Evolutionary conservation across 2,797 vertebrate species (phyloP).

Genomic region (Ctenosaura bakeri): DNA sequence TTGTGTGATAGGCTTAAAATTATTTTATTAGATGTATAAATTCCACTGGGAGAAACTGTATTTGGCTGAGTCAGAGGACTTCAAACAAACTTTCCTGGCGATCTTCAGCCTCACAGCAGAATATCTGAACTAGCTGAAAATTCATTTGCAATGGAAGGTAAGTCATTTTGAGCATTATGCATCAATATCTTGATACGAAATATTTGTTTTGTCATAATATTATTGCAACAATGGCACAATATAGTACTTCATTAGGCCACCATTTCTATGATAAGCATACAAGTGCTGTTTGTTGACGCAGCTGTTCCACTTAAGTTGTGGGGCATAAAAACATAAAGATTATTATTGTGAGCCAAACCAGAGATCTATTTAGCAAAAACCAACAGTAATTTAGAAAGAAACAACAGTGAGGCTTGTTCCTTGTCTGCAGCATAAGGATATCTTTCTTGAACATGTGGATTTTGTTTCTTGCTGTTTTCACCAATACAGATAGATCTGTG

Average conservation of each 20-base stretch:
- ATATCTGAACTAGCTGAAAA: constrained; percentile 17
- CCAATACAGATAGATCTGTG: neutral
- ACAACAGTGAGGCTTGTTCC: neutral
- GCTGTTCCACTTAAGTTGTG: neutral
- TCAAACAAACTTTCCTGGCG: constrained; percentile 52
- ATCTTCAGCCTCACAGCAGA: constrained; percentile 39
- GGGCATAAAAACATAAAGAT: neutral
- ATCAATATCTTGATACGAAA: neutral
- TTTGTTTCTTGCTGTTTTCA: neutral
- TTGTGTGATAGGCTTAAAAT: constrained; percentile 68
- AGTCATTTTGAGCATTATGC: constrained; percentile 58
- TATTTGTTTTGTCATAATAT: neutral
- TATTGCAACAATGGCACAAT: neutral
- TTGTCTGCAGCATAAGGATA: neutral
- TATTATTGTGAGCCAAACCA: neutral
- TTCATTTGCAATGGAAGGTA: constrained; percentile 72
- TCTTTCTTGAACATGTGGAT: neutral
- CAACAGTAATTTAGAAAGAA: neutral
- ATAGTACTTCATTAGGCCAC: neutral
- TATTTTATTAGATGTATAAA: constrained; percentile 76
- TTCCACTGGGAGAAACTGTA: constrained; percentile 66
- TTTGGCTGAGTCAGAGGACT: constrained; percentile 52
- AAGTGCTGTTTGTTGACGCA: constrained; percentile 2
- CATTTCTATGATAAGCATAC: neutral
- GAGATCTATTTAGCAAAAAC: neutral